Base-by-base conservation (phyloP, 2,113 vertebrate species). In the Zeus faber region DNA sequence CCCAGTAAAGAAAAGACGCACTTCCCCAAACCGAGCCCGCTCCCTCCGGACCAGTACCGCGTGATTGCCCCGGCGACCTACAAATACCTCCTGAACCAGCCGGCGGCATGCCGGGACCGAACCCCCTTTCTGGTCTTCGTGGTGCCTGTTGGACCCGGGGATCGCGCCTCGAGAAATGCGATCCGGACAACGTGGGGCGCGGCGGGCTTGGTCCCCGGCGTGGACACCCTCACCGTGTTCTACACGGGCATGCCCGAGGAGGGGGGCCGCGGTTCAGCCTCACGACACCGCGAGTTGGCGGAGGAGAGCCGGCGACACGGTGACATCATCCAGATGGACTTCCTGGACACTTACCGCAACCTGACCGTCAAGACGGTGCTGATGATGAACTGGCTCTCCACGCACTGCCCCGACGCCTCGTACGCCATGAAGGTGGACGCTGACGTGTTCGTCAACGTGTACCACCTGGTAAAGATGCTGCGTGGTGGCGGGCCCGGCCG, bases 311-410 rank as follows among this genome's bases (percentile, higher is more conserved):
- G 2, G 1, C 29, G 11, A 0, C 46, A 91, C 35, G 35, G 10
- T 0, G 93, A 95, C 21, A 73, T 94, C 1, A 44, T 95, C 14
- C 91, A 94, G 70, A 87, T 93, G 58, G 67, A 91, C 7, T 95
- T 95, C 47, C 0, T 76, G 22, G 92, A 95, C 65, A 90, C 59
- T 11, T 93, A 95, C 72, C 59, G 78, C 33, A 93, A 92, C 62
- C 79, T 93, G 20, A 92, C 91, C 0, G 22, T 93, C 21, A 92
- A 94, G 68, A 93, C 89, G 1, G n/a, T 95, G 54, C 90, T 93
- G 92, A 93, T 92, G 1, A 67, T 95, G 80, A 78, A 87, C 58
- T 94, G 92, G 93, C 49, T 92, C n/a, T 63, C 58, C 1, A 68
- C 21, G 2, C 55, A 81, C 69, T 95, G 93, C 46, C 78, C 85